A percentile compares a stretch with the other conserved stretches of the same genome.
Conservation (phyloP, 2,113 vertebrate species). For the Psophia crepitans region DNA sequence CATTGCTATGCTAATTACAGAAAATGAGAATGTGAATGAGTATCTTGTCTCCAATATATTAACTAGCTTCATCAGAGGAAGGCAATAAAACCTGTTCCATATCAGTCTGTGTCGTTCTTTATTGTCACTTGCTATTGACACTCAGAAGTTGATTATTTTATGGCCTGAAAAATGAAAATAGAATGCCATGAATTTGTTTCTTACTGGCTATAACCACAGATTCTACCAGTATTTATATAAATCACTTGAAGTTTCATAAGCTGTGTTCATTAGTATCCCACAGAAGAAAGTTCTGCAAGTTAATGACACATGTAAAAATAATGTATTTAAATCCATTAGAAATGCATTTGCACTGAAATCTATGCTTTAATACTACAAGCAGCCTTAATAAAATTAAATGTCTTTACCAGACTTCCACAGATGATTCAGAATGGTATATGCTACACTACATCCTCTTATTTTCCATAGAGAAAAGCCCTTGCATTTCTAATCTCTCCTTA, state of each 20-base stretch:
- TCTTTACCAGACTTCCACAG: not conserved
- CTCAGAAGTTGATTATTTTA: not conserved
- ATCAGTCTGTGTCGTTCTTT: not conserved
- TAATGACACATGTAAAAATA: slow-evolving; percentile 10
- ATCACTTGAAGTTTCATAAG: not conserved
- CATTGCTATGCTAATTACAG: not conserved
- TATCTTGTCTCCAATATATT: not conserved
- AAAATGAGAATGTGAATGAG: not conserved
- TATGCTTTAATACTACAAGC: not conserved
- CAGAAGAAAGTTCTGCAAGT: not conserved
- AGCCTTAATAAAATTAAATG: not conserved
- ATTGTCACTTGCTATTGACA: not conserved
- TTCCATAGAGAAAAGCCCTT: not conserved
- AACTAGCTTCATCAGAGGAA: not conserved
- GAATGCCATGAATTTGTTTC: not conserved
- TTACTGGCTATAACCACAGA: not conserved
- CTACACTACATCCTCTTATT: not conserved
- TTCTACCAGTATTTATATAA: not conserved
- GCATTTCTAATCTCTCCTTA: not conserved
- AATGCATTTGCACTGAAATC: not conserved
- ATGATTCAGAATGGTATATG: not conserved
- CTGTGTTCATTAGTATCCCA: not conserved
- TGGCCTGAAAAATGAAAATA: not conserved
- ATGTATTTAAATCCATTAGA: not conserved
- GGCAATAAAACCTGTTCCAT: not conserved